Base-by-base conservation (phyloP, 2,797 vertebrate genomes). In the Sciurus vulgaris region DNA sequence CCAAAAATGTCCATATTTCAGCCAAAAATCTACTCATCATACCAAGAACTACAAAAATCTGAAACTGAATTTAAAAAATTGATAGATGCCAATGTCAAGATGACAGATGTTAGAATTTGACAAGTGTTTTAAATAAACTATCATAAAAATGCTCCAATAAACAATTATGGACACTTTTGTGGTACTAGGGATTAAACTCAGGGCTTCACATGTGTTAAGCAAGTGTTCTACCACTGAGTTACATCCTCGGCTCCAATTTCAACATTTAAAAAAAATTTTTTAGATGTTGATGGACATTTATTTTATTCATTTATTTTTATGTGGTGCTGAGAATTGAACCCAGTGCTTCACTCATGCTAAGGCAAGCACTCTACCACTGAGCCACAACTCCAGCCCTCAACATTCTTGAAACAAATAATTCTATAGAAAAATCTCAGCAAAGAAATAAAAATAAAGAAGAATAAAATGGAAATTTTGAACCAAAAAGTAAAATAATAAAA, bases 391-490 rank as follows among this genome's bases (percentile, higher is more conserved):
- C 20, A 59, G 56, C 8, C 56, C 22, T 59, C 20, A 73, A 41
- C 56, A 88, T 73, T 93, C 84, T 93, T 63, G 35, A 83, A 76
- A 56, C 18, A 76, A 77, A 67, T 84, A 84, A 54, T 76, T 73
- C 44, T 13, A 54, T 10, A 61, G 9, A 38, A 30, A 74, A 41
- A 9, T 67, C 54, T 83, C 70, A 77, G 72, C 7, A 92, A 69
- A 38, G 38, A 38, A 38, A 38, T 38, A 38, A 38, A 38, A 38
- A 38, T 38, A 38, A 3, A 38, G 76, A 28, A 92, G 22, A 59
- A 59, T 14, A 59, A 59, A 59, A 59, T 24, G 22, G 56, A 59
- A 59, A 59, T 59, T 24, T 59, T 59, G 22, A 9, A 24, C 7
- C 8, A 2, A 59, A 59, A 59, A 59, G 22, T 59, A 59, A 59